Percentiles rank a stretch among this genome's conserved stretches.
These are phyloP conservation scores for Glaucomys volans DNA, from an alignment of 2,113 vertebrate genomes.

Conservation along the genomic window DNA sequence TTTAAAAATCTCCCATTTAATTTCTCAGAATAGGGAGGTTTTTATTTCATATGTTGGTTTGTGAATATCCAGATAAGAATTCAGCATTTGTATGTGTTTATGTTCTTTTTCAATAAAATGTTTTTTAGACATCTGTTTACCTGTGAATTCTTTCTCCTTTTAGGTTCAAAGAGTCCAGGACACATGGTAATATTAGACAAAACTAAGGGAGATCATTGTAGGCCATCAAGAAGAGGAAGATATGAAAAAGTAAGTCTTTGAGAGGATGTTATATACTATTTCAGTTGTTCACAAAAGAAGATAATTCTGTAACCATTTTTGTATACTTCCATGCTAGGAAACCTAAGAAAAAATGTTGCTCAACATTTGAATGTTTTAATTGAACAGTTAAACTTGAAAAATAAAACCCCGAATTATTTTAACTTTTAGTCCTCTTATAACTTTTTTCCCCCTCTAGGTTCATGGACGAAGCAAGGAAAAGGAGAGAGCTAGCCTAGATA, in stretches of 20 bases:
- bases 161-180: conserved; percentile 93
- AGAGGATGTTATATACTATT: background rate
- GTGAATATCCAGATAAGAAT: conserved; percentile 42
- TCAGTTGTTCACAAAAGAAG: background rate
- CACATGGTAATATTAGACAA: conserved; percentile 91
- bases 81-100: conserved; percentile 14
- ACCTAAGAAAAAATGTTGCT: background rate
- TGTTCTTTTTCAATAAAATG: background rate
- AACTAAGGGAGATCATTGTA: conserved; percentile 92
- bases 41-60: conserved; percentile 11
- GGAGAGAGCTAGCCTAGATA: conserved; percentile 89
- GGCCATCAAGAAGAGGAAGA: conserved; percentile 92
- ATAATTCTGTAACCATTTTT: background rate
- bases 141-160: background rate
- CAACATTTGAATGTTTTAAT: conserved; percentile 12
- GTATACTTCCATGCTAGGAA: background rate
- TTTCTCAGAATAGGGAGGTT: background rate
- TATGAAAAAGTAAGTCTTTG: conserved; percentile 93
- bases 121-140: conserved; percentile 13
- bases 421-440: conserved; percentile 2
- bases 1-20: background rate
- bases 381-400: background rate
- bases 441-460: conserved; percentile 76
- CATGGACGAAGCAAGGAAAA: conserved; percentile 90
- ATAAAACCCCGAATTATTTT: background rate